Evolutionary conservation across 1,140 invertebrate species (phyloP).

Genomic region (Drosophila melanica): DNA sequence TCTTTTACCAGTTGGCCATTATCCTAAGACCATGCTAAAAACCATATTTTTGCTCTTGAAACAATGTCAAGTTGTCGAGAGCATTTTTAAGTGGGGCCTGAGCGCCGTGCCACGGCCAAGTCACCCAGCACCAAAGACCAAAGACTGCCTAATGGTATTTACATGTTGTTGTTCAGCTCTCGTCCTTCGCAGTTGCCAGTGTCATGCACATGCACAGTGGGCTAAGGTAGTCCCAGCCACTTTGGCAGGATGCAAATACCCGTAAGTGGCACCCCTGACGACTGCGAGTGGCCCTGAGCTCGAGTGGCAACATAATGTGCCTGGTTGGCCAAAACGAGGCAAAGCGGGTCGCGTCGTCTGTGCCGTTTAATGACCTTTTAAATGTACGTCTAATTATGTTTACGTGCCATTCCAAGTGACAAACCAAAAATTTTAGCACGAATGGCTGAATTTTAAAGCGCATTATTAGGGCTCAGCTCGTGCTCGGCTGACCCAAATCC

Average conservation of each 20-base stretch:
- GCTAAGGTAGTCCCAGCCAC: constrained; percentile 39
- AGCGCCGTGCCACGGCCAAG: constrained; percentile 51
- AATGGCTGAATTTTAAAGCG: constrained; percentile 66
- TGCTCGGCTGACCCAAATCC: constrained; percentile 54
- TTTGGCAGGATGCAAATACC: constrained; percentile 66
- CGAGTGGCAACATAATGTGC: constrained; percentile 44
- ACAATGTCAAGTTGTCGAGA: constrained; percentile 78
- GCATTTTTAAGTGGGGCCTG: constrained; percentile 58
- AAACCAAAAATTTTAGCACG: constrained; percentile 33
- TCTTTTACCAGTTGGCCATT: constrained; percentile 47
- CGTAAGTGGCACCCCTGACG: constrained; percentile 41
- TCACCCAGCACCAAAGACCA: constrained; percentile 11
- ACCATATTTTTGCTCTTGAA: constrained; percentile 74
- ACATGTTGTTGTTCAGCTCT: constrained; percentile 57
- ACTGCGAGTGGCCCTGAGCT: constrained; percentile 27
- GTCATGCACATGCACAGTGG: constrained; percentile 54
- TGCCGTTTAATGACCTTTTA: constrained; percentile 75
- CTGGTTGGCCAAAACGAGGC: constrained; percentile 15
- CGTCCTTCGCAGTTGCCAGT: constrained; percentile 49
- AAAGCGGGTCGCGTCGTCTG: constrained; percentile 30
- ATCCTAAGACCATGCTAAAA: constrained; percentile 55
- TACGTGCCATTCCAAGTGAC: constrained; percentile 62
- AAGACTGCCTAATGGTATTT: constrained; percentile 67
- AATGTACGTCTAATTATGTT: constrained; percentile 80
- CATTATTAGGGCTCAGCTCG: constrained; percentile 29